phyloP scores from a whole-genome alignment of 2,113 vertebrate genomes.

The Mustela lutreola region DNA sequence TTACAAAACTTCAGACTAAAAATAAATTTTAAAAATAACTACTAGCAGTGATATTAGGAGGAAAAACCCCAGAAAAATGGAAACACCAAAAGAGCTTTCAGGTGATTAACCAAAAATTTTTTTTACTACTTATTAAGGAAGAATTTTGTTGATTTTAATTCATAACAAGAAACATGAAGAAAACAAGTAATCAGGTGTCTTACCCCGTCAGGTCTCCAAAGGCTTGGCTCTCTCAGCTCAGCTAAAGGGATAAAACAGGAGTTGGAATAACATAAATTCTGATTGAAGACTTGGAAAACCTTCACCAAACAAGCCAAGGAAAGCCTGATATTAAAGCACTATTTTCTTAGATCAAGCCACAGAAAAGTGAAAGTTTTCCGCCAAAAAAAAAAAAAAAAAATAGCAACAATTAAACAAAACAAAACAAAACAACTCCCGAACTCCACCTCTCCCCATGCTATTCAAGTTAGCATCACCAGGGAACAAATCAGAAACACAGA shows the following conservation, averaged over 20 bases:
- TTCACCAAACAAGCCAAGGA: background rate
- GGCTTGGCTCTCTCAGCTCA: background rate
- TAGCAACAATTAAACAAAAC: background rate
- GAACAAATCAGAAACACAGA: background rate
- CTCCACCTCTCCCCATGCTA: background rate
- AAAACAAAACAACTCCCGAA: background rate
- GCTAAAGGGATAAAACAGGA: background rate
- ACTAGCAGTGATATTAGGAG: background rate
- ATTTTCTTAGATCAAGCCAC: background rate
- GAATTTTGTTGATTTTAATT: slow-evolving; percentile 40
- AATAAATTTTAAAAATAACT: background rate
- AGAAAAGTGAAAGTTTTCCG: background rate
- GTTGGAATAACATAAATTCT: background rate
- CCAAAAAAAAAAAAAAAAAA: background rate
- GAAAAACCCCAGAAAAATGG: background rate
- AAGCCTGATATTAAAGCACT: background rate
- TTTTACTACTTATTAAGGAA: slow-evolving; percentile 1
- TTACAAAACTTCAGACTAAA: slow-evolving; percentile 46
- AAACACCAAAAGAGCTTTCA: slow-evolving; percentile 14
- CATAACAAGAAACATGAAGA: slow-evolving; percentile 19
- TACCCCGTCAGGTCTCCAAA: background rate
- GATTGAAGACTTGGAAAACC: background rate
- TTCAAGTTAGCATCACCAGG: background rate
- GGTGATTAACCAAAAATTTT: background rate
- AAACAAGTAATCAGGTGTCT: background rate